Evolutionary conservation across 1,140 invertebrate genomes (phyloP), one percentile per base, ranked within the genome.

Genomic region (Wasmannia auropunctata): DNA sequence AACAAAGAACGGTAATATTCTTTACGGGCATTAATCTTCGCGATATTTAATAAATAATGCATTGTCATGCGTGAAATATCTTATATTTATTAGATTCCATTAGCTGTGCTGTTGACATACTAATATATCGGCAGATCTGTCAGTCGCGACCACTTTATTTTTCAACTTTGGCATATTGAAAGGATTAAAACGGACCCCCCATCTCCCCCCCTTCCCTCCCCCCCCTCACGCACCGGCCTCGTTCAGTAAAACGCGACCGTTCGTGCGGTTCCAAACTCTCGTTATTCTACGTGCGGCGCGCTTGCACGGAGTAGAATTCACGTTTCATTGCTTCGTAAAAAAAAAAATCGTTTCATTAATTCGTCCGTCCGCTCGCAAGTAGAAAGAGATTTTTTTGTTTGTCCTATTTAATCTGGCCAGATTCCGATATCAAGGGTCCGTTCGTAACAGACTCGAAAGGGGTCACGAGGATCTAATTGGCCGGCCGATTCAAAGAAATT

Each of bases 351-450:
- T 81, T 72, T 72, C 65, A 65, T 72, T 81, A 81, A 81, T 72
- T 81, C 77, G 46, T 56, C 40, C 34, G 63, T 37, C 14, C 37
- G 79, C 37, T 81, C 28, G 65, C 65, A 10, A 67, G 34, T 54
- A 81, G 34, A 81, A 72, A 72, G 25, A 72, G 79, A 81, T 81
- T 81, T 67, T n/a, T 81, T 81, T 54, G 77, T 81, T 81, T 81
- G 79, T 81, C 22, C 79, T 72, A 81, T 81, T 72, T 81, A 81
- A 81, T 81, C 79, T 58, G n/a, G 25, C 65, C 51, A 34, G 79
- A 81, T 72, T 72, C 65, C 65, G 49, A 81, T 81, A 72, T 81
- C 79, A 81, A 81, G 65, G 0, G 11, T 40, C n/a, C 63, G 63
- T 34, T 40, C 65, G 19, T 22, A 72, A 51, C 72, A 43, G 51